These are phyloP conservation scores for Siniperca chuatsi DNA, from an alignment of 2,113 vertebrate species.

Conservation along the genomic window DNA sequence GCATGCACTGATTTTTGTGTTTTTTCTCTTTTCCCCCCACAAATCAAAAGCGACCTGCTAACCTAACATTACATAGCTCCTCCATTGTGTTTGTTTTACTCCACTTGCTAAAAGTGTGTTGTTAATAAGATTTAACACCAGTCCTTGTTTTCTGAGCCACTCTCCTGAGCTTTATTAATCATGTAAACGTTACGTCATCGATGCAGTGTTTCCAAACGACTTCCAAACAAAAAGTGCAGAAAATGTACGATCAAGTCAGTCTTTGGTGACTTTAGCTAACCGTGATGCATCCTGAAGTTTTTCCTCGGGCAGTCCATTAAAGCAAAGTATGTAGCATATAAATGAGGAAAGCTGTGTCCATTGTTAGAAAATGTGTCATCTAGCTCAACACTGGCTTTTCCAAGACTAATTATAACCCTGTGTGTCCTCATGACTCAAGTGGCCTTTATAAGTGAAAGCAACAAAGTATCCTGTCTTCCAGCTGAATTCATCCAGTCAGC, in stretches of 20 bases:
- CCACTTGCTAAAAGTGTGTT: not conserved
- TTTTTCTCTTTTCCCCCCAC: too few species aligned
- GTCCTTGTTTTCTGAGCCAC: not conserved
- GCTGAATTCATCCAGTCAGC: conserved; percentile 34
- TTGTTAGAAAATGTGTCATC: conserved; percentile 17
- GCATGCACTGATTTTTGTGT: not conserved
- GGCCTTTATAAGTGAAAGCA: conserved; percentile 27
- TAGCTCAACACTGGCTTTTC: not conserved
- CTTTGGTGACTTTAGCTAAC: not conserved
- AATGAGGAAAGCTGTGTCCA: not conserved
- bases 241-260: not conserved
- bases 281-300: not conserved
- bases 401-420: not conserved
- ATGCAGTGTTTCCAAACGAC: not conserved
- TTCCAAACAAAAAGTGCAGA: not conserved
- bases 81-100: not conserved
- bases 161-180: too few species aligned
- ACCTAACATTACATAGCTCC: not conserved
- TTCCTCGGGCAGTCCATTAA: not conserved
- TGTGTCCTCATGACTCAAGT: conserved; percentile 17
- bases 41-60: not conserved
- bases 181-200: too few species aligned
- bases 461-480: conserved; percentile 3
- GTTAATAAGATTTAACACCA: not conserved
- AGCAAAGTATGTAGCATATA: conserved; percentile 12